These are phyloP conservation scores for Nesogale talazaci DNA, from an alignment of 2,113 vertebrate genomes.

Conservation along the genomic window DNA sequence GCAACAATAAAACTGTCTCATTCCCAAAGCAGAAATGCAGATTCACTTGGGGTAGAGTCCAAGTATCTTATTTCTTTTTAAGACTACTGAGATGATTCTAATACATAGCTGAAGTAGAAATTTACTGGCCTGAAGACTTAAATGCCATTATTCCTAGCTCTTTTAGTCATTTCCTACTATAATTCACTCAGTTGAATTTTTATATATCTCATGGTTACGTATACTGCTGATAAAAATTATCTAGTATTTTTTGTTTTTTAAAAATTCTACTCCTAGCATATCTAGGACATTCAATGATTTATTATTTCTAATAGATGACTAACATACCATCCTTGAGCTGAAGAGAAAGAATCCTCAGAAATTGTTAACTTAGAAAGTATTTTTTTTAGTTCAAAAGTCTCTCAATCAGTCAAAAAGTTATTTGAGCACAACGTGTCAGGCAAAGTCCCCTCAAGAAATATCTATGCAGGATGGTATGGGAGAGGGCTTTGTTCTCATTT, in stretches of 20 bases:
- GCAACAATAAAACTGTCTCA: not conserved
- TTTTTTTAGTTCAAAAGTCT: conserved; percentile 26
- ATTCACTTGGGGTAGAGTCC: not conserved
- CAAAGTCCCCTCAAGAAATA: not conserved
- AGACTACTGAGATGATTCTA: not conserved
- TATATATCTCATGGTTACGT: not conserved
- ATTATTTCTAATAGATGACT: conserved; percentile 30
- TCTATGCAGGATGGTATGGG: not conserved
- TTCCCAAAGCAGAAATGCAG: not conserved
- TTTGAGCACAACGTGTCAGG: not conserved
- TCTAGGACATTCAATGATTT: not conserved
- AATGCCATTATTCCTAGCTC: conserved; percentile 37
- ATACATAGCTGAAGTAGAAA: not conserved
- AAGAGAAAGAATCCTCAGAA: not conserved
- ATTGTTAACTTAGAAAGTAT: conserved; percentile 43
- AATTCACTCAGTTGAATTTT: conserved; percentile 59
- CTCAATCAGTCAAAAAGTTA: not conserved
- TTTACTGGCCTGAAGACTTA: conserved; percentile 53
- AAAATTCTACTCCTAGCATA: conserved; percentile 21
- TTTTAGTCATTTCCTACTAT: conserved; percentile 49
- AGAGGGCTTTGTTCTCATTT: not conserved
- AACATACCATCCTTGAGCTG: conserved; percentile 48
- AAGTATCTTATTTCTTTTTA: not conserved
- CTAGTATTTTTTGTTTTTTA: not conserved
- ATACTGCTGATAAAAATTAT: conserved; percentile 47